phyloP scores from a whole-genome alignment of 92 coral and sea anemone species.

The Parazoanthus darwini region DNA sequence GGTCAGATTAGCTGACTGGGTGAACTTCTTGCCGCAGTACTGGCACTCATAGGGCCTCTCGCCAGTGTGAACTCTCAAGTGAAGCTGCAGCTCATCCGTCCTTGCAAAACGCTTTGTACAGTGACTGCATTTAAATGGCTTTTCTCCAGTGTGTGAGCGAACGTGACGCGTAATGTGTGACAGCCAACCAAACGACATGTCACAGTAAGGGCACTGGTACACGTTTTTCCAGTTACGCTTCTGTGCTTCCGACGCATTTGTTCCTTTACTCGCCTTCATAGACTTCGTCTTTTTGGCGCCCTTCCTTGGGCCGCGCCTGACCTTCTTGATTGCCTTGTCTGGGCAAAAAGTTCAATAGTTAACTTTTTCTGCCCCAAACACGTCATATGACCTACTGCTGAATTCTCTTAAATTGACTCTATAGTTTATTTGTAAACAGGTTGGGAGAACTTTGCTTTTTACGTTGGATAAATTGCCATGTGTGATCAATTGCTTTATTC shows the following conservation, averaged over 20 bases:
- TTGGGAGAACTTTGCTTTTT: no score
- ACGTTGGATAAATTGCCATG: no score
- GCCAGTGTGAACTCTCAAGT: slow-evolving; percentile 38
- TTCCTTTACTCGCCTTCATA: slow-evolving; percentile 25
- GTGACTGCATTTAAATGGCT: slow-evolving; percentile 41
- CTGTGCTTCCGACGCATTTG: slow-evolving; percentile 25
- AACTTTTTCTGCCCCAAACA: no score
- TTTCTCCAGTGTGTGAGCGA: slow-evolving; percentile 44
- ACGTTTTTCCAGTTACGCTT: slow-evolving; percentile 44
- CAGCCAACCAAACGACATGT: slow-evolving; percentile 43
- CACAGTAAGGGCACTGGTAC: slow-evolving; percentile 42
- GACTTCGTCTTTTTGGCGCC: slow-evolving; percentile 25
- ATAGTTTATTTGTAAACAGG: no score
- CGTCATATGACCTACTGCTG: no score
- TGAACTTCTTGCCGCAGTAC: slow-evolving; percentile 44
- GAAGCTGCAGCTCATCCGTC: slow-evolving; percentile 39
- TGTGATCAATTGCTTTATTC: no score
- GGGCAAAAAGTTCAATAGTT: neutral
- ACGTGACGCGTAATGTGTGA: slow-evolving; percentile 49
- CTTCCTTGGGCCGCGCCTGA: slow-evolving; percentile 16
- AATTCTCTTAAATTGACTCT: no score
- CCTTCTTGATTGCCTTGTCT: slow-evolving; percentile 2
- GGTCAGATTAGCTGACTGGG: slow-evolving; percentile 39
- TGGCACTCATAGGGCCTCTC: slow-evolving; percentile 42
- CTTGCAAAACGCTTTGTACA: slow-evolving; percentile 41